phyloP scores from a whole-genome alignment of 2,113 vertebrate species.

The Chinchilla lanigera region DNA sequence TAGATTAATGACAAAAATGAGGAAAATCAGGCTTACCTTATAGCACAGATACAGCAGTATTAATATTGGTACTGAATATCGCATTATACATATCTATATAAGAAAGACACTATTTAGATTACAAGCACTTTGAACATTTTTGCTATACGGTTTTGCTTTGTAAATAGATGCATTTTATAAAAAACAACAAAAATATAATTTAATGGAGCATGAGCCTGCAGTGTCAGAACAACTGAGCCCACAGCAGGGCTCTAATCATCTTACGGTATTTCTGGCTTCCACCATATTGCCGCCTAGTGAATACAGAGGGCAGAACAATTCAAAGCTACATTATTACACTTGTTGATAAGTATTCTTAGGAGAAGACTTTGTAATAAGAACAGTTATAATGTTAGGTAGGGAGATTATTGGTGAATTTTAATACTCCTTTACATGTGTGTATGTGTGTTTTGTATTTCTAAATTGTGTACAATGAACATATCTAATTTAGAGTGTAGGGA shows the following conservation, averaged over 20 bases:
- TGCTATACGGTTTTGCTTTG: neutral
- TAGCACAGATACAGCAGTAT: slow-evolving; percentile 91
- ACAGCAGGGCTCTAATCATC: neutral
- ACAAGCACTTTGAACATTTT: neutral
- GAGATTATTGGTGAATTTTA: neutral
- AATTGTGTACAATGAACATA: slow-evolving; percentile 1
- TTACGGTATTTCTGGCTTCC: slow-evolving; percentile 69
- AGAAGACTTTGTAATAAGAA: neutral
- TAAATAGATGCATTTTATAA: neutral
- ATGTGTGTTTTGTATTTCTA: neutral
- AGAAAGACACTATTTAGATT: slow-evolving; percentile 72
- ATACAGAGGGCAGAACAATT: slow-evolving; percentile 25
- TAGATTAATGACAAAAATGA: neutral
- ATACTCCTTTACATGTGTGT: neutral
- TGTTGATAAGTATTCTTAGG: neutral
- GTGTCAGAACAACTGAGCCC: neutral
- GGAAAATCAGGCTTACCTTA: slow-evolving; percentile 90
- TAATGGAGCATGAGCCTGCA: neutral
- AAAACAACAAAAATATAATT: neutral
- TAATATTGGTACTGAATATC: slow-evolving; percentile 89
- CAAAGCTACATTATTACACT: neutral
- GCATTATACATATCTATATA: slow-evolving; percentile 89
- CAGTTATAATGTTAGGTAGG: neutral
- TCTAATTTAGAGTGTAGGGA: neutral
- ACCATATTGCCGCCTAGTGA: slow-evolving; percentile 92